Percentiles rank a stretch among this genome's conserved stretches.
phyloP scores from a whole-genome alignment of 2,888 invertebrate species.

The Nemotelus nigrinus region DNA sequence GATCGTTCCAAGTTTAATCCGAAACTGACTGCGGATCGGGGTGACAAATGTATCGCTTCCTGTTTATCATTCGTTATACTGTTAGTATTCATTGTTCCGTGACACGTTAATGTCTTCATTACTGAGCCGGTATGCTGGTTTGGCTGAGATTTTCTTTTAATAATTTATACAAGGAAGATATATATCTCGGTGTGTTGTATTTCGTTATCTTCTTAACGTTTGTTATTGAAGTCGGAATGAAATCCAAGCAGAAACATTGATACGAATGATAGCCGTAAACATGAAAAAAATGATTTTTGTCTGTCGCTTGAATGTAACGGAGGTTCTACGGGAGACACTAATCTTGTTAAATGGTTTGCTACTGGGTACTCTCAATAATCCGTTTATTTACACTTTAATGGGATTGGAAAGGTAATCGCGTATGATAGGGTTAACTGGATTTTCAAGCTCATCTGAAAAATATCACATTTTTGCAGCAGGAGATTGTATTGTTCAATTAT shows the following conservation, averaged over 20 bases:
- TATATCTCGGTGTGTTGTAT: not conserved
- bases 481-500: too few relatives aligned
- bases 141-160: not conserved
- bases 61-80: slow-evolving; percentile 54
- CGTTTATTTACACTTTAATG: slow-evolving; percentile 36
- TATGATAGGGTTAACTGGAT: slow-evolving; percentile 18
- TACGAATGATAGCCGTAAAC: not conserved
- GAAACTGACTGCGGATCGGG: not conserved
- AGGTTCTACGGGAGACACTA: not conserved
- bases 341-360: slow-evolving; percentile 23
- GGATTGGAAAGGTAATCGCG: slow-evolving; percentile 12
- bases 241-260: too few relatives aligned
- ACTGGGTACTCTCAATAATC: slow-evolving; percentile 36
- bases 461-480: too few relatives aligned
- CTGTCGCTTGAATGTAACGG: not conserved
- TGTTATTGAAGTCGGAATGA: too few relatives aligned
- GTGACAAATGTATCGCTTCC: slow-evolving; percentile 48
- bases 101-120: slow-evolving; percentile 54
- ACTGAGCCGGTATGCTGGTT: slow-evolving; percentile 48
- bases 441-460: not conserved
- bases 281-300: slow-evolving; percentile 24
- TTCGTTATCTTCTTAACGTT: not conserved
- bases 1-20: not conserved
- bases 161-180: not conserved
- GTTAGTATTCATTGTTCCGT: slow-evolving; percentile 53